phyloP scores from a whole-genome alignment of 1,140 invertebrate genomes.

The Drosophila mayri region DNA sequence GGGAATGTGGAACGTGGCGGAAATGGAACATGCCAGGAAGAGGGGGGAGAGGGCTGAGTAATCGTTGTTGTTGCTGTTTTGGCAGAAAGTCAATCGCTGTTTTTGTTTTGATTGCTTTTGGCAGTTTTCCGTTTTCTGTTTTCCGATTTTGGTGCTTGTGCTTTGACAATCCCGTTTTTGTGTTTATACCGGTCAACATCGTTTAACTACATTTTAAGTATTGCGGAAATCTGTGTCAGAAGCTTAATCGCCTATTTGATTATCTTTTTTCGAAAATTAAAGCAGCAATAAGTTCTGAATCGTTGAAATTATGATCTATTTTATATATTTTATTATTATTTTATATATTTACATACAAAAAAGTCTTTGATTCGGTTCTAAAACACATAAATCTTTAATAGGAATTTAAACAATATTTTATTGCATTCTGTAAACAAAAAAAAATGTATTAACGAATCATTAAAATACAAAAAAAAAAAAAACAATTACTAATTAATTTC shows the following conservation, averaged over 20 bases:
- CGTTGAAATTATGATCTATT: neutral
- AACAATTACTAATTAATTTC: neutral
- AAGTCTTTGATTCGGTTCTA: neutral
- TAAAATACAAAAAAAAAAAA: no score
- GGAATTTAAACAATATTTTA: no score
- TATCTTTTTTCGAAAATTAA: neutral
- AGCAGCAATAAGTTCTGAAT: neutral
- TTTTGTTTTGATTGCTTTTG: constrained; percentile 79
- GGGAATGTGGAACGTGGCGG: neutral
- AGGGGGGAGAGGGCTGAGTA: neutral
- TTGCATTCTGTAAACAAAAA: no score
- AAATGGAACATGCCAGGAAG: neutral
- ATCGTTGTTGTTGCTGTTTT: constrained; percentile 18
- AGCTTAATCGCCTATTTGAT: neutral
- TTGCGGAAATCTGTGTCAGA: neutral
- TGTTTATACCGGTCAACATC: constrained; percentile 21
- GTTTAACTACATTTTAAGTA: neutral
- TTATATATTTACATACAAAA: neutral
- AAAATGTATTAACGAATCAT: no score
- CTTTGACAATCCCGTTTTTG: constrained; percentile 37
- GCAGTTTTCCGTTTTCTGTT: constrained; percentile 50
- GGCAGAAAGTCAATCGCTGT: constrained; percentile 67
- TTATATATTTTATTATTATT: no score
- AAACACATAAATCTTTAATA: neutral
- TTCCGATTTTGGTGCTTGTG: constrained; percentile 41